These are phyloP conservation scores for Momotus momota DNA, from an alignment of 2,797 vertebrate species.

Conservation along the genomic window DNA sequence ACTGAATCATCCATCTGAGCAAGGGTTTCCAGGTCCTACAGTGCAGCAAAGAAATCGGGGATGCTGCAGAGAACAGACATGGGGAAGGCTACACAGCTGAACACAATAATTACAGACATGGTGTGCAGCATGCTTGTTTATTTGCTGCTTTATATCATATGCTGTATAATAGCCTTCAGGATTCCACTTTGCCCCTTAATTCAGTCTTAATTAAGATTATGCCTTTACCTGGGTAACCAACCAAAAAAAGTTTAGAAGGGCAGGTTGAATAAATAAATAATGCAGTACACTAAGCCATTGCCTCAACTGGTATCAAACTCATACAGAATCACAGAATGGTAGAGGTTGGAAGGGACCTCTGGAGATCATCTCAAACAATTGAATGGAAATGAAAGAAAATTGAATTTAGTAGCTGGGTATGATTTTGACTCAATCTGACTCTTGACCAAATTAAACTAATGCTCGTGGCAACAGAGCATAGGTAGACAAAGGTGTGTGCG, in stretches of 20 bases:
- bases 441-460: neutral
- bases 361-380: neutral
- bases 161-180: neutral
- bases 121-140: neutral
- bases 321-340: neutral
- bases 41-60: neutral
- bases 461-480: neutral
- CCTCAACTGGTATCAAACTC: neutral
- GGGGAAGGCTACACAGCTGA: neutral
- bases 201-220: constrained; percentile 36
- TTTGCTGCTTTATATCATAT: constrained; percentile 17
- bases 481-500: neutral
- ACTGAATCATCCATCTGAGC: neutral
- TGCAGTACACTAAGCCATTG: neutral
- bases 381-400: neutral
- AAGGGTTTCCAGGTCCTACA: neutral
- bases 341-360: neutral
- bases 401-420: neutral
- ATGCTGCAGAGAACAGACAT: neutral
- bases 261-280: constrained; percentile 17
- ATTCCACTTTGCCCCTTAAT: constrained; percentile 3
- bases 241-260: neutral
- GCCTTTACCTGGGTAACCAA: neutral
- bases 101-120: neutral
- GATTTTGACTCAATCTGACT: neutral